Percentiles rank a stretch among this genome's conserved stretches.
Conservation (phyloP, 2,113 vertebrate species). For the Balaenoptera acutorostrata region DNA sequence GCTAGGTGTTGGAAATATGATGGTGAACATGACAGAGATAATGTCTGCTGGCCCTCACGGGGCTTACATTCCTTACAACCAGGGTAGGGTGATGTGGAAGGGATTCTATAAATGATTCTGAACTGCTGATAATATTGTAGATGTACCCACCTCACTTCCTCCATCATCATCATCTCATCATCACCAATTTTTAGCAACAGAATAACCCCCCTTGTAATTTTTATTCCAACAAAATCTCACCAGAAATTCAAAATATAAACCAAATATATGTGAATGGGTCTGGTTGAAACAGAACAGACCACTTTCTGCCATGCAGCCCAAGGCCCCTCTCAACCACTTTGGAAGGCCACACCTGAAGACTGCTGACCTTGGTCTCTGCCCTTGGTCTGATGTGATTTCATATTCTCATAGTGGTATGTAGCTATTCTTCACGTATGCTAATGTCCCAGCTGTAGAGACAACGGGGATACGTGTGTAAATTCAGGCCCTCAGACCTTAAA, state of each 20-base stretch:
- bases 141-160: background rate
- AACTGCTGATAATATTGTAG: background rate
- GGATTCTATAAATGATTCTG: background rate
- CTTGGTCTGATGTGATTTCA: background rate
- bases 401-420: background rate
- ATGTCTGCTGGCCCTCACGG: background rate
- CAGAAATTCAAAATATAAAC: background rate
- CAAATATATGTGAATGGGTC: background rate
- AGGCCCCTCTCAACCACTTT: background rate
- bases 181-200: background rate
- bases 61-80: background rate
- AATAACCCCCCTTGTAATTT: background rate
- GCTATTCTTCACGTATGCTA: background rate
- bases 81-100: background rate
- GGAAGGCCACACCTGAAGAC: background rate
- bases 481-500: background rate
- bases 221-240: background rate
- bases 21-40: background rate
- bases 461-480: background rate
- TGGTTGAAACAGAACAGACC: background rate
- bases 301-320: background rate
- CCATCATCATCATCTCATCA: background rate
- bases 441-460: background rate
- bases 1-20: background rate
- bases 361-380: background rate